Conservation (phyloP, 2,888 invertebrate genomes). For the Monopis laevigella region DNA sequence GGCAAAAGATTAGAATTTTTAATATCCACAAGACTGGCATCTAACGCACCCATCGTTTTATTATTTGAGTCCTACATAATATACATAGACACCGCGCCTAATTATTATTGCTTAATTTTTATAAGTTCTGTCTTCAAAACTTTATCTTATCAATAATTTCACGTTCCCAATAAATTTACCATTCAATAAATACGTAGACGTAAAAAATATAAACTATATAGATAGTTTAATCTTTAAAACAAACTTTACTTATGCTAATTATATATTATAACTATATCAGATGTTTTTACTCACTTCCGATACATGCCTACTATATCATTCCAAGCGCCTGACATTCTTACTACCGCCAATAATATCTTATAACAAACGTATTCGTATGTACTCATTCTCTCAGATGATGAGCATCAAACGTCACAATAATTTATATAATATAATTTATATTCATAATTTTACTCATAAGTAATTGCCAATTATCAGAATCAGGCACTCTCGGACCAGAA, state of each 20-base stretch:
- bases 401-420: no score
- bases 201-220: constrained; percentile 68
- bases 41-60: constrained; percentile 54
- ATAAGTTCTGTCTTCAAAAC: constrained; percentile 63
- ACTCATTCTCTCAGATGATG: no score
- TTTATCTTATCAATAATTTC: constrained; percentile 65
- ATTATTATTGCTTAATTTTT: constrained; percentile 67
- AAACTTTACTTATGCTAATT: constrained; percentile 60
- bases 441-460: neutral
- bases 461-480: constrained; percentile 9
- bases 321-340: constrained; percentile 63
- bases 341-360: no score
- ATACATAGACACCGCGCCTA: constrained; percentile 60
- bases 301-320: constrained; percentile 66
- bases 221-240: constrained; percentile 69
- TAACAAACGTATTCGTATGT: no score
- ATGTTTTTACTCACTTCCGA: constrained; percentile 63
- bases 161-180: constrained; percentile 66
- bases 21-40: constrained; percentile 57
- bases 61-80: constrained; percentile 57
- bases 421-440: no score
- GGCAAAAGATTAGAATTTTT: constrained; percentile 43
- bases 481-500: constrained; percentile 56
- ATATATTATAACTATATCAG: constrained; percentile 68
- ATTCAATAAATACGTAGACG: constrained; percentile 68